phyloP scores from a whole-genome alignment of 2,113 vertebrate species.

The Dendropsophus ebraccatus region DNA sequence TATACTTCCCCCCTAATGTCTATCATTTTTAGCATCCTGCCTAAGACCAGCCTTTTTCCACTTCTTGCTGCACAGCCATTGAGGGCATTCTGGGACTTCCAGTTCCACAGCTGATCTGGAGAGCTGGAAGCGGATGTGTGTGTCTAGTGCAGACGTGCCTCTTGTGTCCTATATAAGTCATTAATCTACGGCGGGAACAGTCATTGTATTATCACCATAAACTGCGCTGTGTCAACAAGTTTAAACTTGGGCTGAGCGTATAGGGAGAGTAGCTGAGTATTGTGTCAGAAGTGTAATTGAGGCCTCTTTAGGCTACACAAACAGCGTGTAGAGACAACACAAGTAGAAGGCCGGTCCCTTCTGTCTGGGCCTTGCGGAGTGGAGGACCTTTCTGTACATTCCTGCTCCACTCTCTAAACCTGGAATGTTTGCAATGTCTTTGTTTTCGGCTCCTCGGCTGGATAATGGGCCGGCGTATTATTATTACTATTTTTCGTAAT shows the following conservation, averaged over 20 bases:
- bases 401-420: constrained; percentile 29
- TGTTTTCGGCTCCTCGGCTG: constrained; percentile 31
- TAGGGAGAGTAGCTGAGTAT: constrained; percentile 7
- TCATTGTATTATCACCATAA: constrained; percentile 35
- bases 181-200: constrained; percentile 34
- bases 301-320: neutral
- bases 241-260: constrained; percentile 20
- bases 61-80: too few relatives aligned
- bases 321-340: constrained; percentile 17
- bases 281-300: constrained; percentile 1
- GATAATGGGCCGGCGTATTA: constrained; percentile 13
- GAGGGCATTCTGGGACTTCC: neutral
- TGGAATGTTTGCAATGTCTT: constrained; percentile 51
- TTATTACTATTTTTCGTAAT: constrained; percentile 43
- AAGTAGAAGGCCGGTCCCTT: neutral
- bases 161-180: constrained; percentile 46
- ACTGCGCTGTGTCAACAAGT: constrained; percentile 42
- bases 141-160: constrained; percentile 25
- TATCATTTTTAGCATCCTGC: too few relatives aligned
- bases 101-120: neutral
- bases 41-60: too few relatives aligned
- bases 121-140: neutral
- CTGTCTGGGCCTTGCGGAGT: neutral
- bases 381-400: constrained; percentile 1
- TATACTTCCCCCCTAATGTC: too few relatives aligned